phyloP scores from a whole-genome alignment of 2,797 vertebrate species.

The Prunella strophiata region DNA sequence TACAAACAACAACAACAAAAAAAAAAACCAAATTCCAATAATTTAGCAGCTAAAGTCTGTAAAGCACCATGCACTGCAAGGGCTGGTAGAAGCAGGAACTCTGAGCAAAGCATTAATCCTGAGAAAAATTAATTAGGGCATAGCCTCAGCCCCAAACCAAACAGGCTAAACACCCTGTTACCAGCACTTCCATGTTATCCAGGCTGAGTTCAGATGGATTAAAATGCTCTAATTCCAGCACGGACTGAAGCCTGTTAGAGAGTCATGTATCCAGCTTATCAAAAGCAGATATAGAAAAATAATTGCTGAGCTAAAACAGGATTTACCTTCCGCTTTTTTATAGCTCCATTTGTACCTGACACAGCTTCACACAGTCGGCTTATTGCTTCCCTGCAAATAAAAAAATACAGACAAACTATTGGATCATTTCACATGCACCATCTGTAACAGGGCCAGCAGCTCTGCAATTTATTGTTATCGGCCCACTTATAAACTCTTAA shows the following conservation, averaged over 20 bases:
- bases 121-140: neutral
- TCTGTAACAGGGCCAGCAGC: constrained; percentile 3
- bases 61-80: neutral
- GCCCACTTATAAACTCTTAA: constrained; percentile 7
- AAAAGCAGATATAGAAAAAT: neutral
- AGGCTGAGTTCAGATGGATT: neutral
- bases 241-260: neutral
- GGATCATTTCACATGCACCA: constrained; percentile 46
- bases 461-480: neutral
- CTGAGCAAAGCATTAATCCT: neutral
- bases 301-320: neutral
- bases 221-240: neutral
- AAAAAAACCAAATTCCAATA: neutral
- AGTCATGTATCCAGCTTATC: neutral
- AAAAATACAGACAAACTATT: constrained; percentile 34
- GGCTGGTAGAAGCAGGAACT: neutral
- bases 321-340: constrained; percentile 87
- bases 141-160: neutral
- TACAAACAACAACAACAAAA: neutral
- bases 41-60: neutral
- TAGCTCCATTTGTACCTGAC: constrained; percentile 78
- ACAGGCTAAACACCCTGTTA: neutral
- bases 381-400: constrained; percentile 89
- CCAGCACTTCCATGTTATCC: neutral
- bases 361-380: constrained; percentile 88